phyloP scores from a whole-genome alignment of 2,888 invertebrate species.

The Ophioninae sp. region DNA sequence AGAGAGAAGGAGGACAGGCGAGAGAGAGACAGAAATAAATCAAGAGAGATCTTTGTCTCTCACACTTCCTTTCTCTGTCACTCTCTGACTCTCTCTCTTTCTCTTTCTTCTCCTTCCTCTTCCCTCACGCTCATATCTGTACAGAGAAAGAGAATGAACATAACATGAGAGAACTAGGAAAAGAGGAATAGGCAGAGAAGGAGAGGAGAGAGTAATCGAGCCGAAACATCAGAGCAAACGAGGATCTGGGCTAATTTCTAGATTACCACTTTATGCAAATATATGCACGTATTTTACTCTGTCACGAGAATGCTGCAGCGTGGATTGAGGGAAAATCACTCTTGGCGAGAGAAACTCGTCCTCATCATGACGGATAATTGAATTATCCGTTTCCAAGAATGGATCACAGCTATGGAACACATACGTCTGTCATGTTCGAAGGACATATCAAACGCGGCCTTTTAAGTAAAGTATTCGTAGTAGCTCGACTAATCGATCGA shows the following conservation, averaged over 20 bases:
- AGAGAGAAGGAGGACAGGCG: too few relatives aligned
- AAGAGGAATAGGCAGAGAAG: slow-evolving; percentile 1
- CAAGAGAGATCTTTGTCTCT: too few relatives aligned
- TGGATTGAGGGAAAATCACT: slow-evolving; percentile 25
- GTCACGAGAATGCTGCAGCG: slow-evolving; percentile 8
- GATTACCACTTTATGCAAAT: slow-evolving; percentile 49
- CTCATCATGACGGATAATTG: slow-evolving; percentile 11
- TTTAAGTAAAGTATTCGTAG: not conserved
- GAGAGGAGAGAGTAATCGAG: slow-evolving; percentile 27
- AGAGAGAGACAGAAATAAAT: too few relatives aligned
- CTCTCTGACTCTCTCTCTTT: too few relatives aligned
- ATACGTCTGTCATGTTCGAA: not conserved
- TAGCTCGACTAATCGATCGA: not conserved
- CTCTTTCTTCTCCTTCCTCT: not conserved
- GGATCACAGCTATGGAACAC: not conserved
- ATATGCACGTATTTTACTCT: slow-evolving; percentile 26
- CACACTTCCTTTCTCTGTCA: too few relatives aligned
- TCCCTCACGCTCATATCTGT: not conserved
- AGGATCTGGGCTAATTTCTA: slow-evolving; percentile 46
- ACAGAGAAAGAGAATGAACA: slow-evolving; percentile 15
- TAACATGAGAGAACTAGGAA: too few relatives aligned
- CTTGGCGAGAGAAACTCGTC: not conserved
- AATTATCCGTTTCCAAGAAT: not conserved
- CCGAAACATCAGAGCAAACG: slow-evolving; percentile 26
- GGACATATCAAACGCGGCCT: not conserved